Conservation (phyloP, 53 echinoderm and acorn worm species). For the Luidia sarsii region DNA sequence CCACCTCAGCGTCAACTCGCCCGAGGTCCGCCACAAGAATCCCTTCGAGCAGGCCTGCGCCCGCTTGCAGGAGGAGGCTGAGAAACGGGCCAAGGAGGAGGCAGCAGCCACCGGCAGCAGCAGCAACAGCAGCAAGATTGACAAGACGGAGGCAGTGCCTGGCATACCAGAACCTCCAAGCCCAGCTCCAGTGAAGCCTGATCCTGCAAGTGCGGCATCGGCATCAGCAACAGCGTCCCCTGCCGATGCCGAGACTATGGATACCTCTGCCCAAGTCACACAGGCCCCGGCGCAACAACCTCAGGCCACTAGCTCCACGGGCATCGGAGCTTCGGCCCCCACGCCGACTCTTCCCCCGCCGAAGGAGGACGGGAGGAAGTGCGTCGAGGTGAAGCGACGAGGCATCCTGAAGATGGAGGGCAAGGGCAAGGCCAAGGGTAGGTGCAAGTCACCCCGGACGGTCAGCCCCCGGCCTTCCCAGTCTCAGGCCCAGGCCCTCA, state of each 20-base stretch:
- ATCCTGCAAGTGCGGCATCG: not conserved
- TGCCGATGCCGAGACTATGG: not conserved
- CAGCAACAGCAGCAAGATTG: slow-evolving; percentile 28
- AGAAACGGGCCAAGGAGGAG: slow-evolving; percentile 11
- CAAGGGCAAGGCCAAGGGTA: slow-evolving; percentile 19
- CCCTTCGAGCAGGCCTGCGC: slow-evolving; percentile 96
- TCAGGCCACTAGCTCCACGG: not conserved
- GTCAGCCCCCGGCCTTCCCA: slow-evolving; percentile 33
- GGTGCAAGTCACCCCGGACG: slow-evolving; percentile 29
- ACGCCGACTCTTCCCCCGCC: not conserved
- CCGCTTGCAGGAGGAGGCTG: slow-evolving; percentile 53
- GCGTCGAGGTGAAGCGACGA: slow-evolving; percentile 20
- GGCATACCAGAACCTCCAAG: not conserved
- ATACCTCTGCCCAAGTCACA: not conserved
- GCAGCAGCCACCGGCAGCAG: slow-evolving; percentile 13
- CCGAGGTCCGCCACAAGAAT: slow-evolving; percentile 83
- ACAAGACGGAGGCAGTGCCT: not conserved
- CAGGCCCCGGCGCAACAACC: not conserved
- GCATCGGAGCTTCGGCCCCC: not conserved
- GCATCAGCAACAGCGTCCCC: slow-evolving; percentile 28
- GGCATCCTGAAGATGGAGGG: slow-evolving; percentile 20
- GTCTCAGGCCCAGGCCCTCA: not conserved
- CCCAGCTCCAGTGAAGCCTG: not conserved
- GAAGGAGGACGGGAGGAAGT: slow-evolving; percentile 32
- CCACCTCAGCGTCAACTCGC: slow-evolving; percentile 95